These are phyloP conservation scores for Tenthredo amoena DNA, from an alignment of 2,888 invertebrate genomes.

Conservation along the genomic window DNA sequence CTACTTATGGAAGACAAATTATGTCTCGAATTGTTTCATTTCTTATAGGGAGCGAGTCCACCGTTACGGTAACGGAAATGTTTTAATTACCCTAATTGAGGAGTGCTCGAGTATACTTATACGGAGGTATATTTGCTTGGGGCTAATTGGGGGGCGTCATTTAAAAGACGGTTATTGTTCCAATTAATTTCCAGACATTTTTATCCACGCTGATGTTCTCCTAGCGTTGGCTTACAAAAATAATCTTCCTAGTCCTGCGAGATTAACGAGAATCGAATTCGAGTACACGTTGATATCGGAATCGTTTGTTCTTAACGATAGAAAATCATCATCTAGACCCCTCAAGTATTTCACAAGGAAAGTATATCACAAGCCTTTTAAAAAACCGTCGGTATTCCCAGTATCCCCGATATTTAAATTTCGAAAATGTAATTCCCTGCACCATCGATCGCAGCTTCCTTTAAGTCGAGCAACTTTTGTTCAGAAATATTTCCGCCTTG, in stretches of 20 bases:
- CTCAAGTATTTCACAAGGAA: no score
- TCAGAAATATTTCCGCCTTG: not conserved
- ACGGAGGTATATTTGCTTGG: not conserved
- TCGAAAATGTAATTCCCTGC: not conserved
- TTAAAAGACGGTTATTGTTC: conserved; percentile 26
- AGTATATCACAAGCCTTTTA: not conserved
- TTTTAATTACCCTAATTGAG: conserved; percentile 25
- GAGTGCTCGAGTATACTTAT: conserved; percentile 17
- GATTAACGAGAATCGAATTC: not conserved
- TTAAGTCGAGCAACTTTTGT: not conserved
- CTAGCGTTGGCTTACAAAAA: not conserved
- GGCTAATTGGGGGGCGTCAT: conserved; percentile 5
- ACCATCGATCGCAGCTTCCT: not conserved
- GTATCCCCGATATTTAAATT: not conserved
- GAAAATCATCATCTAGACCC: no score
- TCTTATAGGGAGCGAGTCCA: not conserved
- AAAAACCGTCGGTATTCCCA: not conserved
- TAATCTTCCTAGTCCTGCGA: not conserved
- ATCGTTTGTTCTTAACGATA: no score
- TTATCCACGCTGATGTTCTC: not conserved
- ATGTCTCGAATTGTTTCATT: conserved; percentile 23
- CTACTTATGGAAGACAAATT: not conserved
- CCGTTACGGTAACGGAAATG: conserved; percentile 1
- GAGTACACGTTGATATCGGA: not conserved
- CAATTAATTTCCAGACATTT: not conserved